These are phyloP conservation scores for Melieria picta DNA, from an alignment of 2,888 invertebrate species.

Conservation along the genomic window DNA sequence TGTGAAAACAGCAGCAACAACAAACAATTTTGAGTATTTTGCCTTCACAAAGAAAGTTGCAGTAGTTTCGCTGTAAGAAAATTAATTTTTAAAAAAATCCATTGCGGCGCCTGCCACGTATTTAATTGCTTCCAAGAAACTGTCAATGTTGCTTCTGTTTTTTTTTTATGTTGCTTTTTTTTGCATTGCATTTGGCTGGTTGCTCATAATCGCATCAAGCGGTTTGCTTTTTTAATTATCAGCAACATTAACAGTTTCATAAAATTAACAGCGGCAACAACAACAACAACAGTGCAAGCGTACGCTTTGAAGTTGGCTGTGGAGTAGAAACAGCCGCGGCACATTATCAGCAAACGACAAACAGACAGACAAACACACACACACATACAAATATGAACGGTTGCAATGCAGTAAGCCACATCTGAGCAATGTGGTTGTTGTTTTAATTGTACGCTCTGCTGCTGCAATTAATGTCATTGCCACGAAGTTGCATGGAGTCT, in stretches of 20 bases:
- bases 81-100: no score
- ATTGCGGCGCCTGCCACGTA: no score
- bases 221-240: constrained; percentile 4
- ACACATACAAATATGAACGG: neutral
- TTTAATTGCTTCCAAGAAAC: no score
- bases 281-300: neutral
- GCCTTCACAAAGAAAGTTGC: no score
- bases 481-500: constrained; percentile 6
- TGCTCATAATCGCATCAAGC: constrained; percentile 14
- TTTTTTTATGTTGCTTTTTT: no score
- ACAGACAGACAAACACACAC: neutral
- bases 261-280: neutral
- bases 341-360: neutral
- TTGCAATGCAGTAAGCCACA: constrained; percentile 2
- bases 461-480: constrained; percentile 27
- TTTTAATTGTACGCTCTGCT: neutral
- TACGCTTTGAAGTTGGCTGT: neutral
- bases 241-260: constrained; percentile 20
- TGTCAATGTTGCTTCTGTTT: no score
- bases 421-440: neutral
- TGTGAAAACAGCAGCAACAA: no score
- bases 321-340: neutral
- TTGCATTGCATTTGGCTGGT: no score
- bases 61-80: no score
- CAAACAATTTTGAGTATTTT: no score